Evolutionary conservation across 2,888 invertebrate species (phyloP).

Genomic region (Drosophila dives): DNA sequence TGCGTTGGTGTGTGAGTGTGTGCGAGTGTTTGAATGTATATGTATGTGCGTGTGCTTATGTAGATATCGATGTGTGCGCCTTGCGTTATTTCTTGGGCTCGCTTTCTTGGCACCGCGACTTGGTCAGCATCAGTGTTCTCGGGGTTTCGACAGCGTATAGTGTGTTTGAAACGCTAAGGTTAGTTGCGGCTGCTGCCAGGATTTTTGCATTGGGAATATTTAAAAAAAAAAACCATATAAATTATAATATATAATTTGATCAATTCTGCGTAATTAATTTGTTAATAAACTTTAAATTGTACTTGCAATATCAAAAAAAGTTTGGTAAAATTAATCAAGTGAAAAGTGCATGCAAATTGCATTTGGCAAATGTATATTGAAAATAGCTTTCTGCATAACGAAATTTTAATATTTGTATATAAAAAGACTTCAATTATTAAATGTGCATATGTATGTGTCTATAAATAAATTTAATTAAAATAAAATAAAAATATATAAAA

Average conservation of each 20-base stretch:
- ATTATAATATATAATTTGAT: slow-evolving; percentile 4
- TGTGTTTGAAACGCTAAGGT: slow-evolving; percentile 86
- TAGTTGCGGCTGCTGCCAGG: slow-evolving; percentile 80
- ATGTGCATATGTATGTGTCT: slow-evolving; percentile 66
- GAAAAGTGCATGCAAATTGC: slow-evolving; percentile 66
- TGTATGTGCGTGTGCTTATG: slow-evolving; percentile 24
- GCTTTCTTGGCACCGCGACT: slow-evolving; percentile 83
- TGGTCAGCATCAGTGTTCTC: slow-evolving; percentile 85
- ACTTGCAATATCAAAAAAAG: slow-evolving; percentile 1
- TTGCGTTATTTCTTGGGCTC: slow-evolving; percentile 77
- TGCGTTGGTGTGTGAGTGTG: slow-evolving; percentile 41
- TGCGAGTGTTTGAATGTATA: slow-evolving; percentile 22
- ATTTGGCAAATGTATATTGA: slow-evolving; percentile 19
- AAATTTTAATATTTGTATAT: slow-evolving; percentile 20
- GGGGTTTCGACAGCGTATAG: slow-evolving; percentile 86
- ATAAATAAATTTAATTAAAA: slow-evolving; percentile 43
- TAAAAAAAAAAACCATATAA: slow-evolving; percentile 32
- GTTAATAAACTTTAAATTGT: slow-evolving; percentile 1
- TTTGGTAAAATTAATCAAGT: slow-evolving; percentile 35
- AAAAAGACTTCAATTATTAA: slow-evolving; percentile 10
- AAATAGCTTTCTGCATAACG: slow-evolving; percentile 24
- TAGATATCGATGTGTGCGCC: slow-evolving; percentile 38
- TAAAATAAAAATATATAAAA: slow-evolving; percentile 13
- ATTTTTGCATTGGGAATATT: slow-evolving; percentile 58
- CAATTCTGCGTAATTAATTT: slow-evolving; percentile 14